Conservation (phyloP, 2,797 vertebrate genomes). For the Cyclura pinguis region DNA sequence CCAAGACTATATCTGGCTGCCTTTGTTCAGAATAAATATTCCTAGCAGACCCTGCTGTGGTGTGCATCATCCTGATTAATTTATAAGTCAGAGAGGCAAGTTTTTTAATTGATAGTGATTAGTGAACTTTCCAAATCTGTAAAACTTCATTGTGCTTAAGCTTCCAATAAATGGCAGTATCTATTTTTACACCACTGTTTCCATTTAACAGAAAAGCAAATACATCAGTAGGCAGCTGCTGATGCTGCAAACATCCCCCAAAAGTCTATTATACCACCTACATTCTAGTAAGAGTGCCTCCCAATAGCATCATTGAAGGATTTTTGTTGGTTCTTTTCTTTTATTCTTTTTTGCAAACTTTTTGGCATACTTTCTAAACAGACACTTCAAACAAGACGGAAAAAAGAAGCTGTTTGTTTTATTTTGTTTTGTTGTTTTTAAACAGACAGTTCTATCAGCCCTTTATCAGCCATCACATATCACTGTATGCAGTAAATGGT, state of each 20-base stretch:
- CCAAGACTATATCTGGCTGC: constrained; percentile 17
- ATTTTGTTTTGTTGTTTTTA: neutral
- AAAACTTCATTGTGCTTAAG: constrained; percentile 56
- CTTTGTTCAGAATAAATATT: constrained; percentile 55
- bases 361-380: constrained; percentile 13
- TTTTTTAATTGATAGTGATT: constrained; percentile 63
- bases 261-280: constrained; percentile 47
- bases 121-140: constrained; percentile 69
- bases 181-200: constrained; percentile 66
- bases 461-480: too few relatives aligned
- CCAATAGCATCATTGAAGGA: neutral
- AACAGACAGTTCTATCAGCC: neutral
- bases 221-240: constrained; percentile 51
- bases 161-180: constrained; percentile 61
- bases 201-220: constrained; percentile 57
- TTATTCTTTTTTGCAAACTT: too few relatives aligned
- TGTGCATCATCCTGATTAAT: constrained; percentile 45
- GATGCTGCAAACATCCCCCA: constrained; percentile 19
- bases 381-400: constrained; percentile 26
- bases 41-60: neutral
- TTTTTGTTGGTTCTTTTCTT: neutral
- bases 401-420: constrained; percentile 1
- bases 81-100: constrained; percentile 31
- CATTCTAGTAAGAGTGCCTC: neutral
- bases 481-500: too few relatives aligned